Conservation (phyloP, 2,797 vertebrate species). For the Echeneis naucrates region DNA sequence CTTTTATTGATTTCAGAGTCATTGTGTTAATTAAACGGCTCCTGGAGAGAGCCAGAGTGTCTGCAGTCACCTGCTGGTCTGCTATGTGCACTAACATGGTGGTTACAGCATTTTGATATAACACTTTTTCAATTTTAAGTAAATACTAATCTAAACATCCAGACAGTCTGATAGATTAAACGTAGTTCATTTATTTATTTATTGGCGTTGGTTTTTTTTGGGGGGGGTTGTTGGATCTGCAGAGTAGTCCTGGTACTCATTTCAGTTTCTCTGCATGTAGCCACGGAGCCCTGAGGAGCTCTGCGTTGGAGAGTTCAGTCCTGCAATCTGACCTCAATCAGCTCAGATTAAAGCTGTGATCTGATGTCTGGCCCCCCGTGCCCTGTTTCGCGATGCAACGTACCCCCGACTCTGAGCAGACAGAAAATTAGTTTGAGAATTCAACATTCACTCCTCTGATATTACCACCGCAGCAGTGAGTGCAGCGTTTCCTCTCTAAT, state of each 20-base stretch:
- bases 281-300: conserved; percentile 56
- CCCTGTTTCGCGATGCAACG: conserved; percentile 36
- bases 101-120: background rate
- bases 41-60: conserved; percentile 25
- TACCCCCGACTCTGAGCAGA: conserved; percentile 41
- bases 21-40: conserved; percentile 49
- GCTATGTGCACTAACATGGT: conserved; percentile 13
- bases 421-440: conserved; percentile 54
- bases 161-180: conserved; percentile 16
- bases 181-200: conserved; percentile 11
- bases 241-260: conserved; percentile 39
- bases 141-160: background rate
- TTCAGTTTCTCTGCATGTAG: conserved; percentile 62
- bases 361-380: conserved; percentile 38
- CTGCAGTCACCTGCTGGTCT: conserved; percentile 7
- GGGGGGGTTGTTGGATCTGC: conserved; percentile 40
- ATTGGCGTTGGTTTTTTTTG: too few species aligned
- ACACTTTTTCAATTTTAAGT: background rate
- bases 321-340: conserved; percentile 80
- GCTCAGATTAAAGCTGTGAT: conserved; percentile 76
- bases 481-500: background rate
- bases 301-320: conserved; percentile 61
- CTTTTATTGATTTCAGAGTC: conserved; percentile 40
- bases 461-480: conserved; percentile 13
- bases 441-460: conserved; percentile 21